These are phyloP conservation scores for Gisinianus flammeolus DNA, from an alignment of 2,888 invertebrate species.

Conservation along the genomic window DNA sequence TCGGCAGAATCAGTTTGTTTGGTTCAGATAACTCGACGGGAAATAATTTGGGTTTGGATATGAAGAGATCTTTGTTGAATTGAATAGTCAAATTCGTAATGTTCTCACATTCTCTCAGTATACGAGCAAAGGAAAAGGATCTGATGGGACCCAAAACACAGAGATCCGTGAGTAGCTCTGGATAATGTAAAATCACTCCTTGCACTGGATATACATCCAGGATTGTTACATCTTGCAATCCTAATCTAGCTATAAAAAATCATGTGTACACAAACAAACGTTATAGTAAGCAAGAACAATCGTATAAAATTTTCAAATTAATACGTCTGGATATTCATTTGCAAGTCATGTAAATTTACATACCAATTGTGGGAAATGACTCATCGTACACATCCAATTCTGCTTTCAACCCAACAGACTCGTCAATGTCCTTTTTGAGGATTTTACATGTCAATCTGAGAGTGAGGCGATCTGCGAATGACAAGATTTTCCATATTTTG, in stretches of 20 bases:
- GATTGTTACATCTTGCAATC: not conserved
- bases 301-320: too few species aligned
- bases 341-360: not conserved
- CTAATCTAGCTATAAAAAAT: not conserved
- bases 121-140: not conserved
- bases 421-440: slow-evolving; percentile 23
- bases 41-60: slow-evolving; percentile 6
- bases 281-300: too few species aligned
- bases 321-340: too few species aligned
- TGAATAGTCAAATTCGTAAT: not conserved
- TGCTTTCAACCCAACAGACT: slow-evolving; percentile 15
- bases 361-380: not conserved
- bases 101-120: slow-evolving; percentile 12
- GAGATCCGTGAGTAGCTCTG: slow-evolving; percentile 7
- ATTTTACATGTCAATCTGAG: slow-evolving; percentile 6
- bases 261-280: not conserved
- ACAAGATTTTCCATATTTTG: slow-evolving; percentile 6
- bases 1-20: not conserved
- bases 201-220: not conserved
- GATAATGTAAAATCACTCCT: slow-evolving; percentile 1
- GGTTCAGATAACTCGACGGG: not conserved
- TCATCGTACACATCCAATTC: slow-evolving; percentile 18
- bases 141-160: not conserved
- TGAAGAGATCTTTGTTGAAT: slow-evolving; percentile 7
- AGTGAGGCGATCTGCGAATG: not conserved